A percentile compares a stretch with the other conserved stretches of the same genome.
Conservation (phyloP, 2,888 invertebrate species). For the Drosophila dives region DNA sequence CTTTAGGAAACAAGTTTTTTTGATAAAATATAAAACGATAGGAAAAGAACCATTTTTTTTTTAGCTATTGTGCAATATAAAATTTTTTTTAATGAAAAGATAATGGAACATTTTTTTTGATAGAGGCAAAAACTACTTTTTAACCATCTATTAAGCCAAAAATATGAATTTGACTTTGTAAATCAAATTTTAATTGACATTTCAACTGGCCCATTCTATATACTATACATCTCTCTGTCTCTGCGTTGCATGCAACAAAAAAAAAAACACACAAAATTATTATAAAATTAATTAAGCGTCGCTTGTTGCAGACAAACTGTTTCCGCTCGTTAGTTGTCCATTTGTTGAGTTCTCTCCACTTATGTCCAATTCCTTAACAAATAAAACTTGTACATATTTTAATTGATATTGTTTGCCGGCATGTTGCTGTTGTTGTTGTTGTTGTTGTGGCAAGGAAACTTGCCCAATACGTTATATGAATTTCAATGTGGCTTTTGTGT, state of each 20-base stretch:
- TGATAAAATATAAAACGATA: background rate
- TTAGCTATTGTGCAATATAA: no score
- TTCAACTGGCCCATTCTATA: background rate
- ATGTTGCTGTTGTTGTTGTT: conserved; percentile 14
- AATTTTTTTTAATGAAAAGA: no score
- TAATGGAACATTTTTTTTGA: no score
- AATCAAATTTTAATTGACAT: background rate
- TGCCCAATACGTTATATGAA: conserved; percentile 53
- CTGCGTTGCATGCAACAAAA: conserved; percentile 9
- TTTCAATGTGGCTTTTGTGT: conserved; percentile 76
- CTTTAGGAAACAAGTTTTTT: background rate
- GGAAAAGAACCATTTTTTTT: no score
- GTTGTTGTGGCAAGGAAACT: background rate
- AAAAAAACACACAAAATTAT: conserved; percentile 19
- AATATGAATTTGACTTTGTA: background rate
- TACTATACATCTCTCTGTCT: background rate
- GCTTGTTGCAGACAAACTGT: conserved; percentile 43
- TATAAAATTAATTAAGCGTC: conserved; percentile 55
- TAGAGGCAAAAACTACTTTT: background rate
- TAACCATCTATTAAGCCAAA: background rate
- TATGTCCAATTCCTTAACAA: conserved; percentile 41
- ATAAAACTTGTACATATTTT: conserved; percentile 62
- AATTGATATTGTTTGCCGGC: conserved; percentile 64
- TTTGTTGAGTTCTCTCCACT: conserved; percentile 6
- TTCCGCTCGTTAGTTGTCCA: conserved; percentile 44